Evolutionary conservation across 2,888 invertebrate species (phyloP).

Genomic region (Hirtodrosophila cameraria): DNA sequence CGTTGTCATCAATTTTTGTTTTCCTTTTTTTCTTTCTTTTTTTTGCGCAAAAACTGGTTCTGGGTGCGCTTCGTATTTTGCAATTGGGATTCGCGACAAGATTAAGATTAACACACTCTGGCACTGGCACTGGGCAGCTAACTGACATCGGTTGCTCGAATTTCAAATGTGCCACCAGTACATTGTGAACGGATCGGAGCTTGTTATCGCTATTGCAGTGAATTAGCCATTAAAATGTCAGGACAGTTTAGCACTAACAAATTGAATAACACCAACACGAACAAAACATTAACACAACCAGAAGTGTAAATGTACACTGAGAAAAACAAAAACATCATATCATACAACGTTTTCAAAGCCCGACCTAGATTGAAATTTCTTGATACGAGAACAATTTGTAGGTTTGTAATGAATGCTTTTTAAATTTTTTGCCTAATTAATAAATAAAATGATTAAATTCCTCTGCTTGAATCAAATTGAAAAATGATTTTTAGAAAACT

Average conservation of each 20-base stretch:
- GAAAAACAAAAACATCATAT: too few species aligned
- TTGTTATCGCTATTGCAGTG: slow-evolving; percentile 39
- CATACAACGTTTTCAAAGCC: too few species aligned
- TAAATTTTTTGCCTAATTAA: too few species aligned
- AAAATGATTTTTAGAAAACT: too few species aligned
- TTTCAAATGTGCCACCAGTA: slow-evolving; percentile 51
- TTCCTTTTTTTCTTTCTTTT: not conserved
- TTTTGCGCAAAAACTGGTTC: slow-evolving; percentile 59
- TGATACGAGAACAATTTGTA: too few species aligned
- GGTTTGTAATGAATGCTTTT: too few species aligned
- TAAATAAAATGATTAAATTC: too few species aligned
- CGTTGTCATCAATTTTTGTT: slow-evolving; percentile 69
- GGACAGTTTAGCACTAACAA: slow-evolving; percentile 60
- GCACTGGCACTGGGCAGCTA: slow-evolving; percentile 27
- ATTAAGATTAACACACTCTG: slow-evolving; percentile 62
- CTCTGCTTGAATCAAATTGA: too few species aligned
- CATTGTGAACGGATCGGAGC: slow-evolving; percentile 9
- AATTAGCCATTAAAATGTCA: slow-evolving; percentile 66
- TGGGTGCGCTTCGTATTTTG: slow-evolving; percentile 39
- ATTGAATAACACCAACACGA: slow-evolving; percentile 50
- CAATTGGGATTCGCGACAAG: slow-evolving; percentile 70
- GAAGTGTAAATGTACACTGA: slow-evolving; percentile 1
- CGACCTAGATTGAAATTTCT: too few species aligned
- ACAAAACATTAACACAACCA: slow-evolving; percentile 7
- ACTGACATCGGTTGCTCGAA: slow-evolving; percentile 49